These are phyloP conservation scores for Larimichthys polyactis DNA, from an alignment of 2,113 vertebrate genomes.

Conservation along the genomic window DNA sequence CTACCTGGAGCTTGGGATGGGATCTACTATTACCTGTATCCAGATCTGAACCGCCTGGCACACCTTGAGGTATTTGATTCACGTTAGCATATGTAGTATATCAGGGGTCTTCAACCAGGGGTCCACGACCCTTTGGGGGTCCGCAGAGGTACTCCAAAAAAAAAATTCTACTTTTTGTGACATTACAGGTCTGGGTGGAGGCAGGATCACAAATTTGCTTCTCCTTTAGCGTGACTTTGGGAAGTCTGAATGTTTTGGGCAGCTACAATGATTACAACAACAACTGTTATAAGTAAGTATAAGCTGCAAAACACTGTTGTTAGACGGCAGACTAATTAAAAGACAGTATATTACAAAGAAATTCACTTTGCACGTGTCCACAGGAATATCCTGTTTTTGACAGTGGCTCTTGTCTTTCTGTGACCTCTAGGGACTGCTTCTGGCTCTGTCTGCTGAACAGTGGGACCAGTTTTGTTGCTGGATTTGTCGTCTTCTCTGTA, in stretches of 20 bases:
- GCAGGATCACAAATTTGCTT: conserved; percentile 76
- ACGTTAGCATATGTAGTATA: no score
- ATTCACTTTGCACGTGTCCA: no score
- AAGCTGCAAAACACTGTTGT: no score
- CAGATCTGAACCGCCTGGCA: conserved; percentile 54
- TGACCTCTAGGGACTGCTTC: conserved; percentile 69
- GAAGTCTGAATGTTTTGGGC: conserved; percentile 61
- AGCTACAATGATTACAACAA: conserved; percentile 78
- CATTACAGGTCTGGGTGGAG: conserved; percentile 79
- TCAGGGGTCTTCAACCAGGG: no score
- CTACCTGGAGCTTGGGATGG: conserved; percentile 78
- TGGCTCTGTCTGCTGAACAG: conserved; percentile 79
- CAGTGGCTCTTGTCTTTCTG: background rate
- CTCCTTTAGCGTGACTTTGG: conserved; percentile 71
- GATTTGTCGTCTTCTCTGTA: conserved; percentile 66
- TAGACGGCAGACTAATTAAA: no score
- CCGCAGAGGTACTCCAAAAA: no score
- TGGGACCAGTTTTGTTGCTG: conserved; percentile 77
- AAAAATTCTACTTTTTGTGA: background rate
- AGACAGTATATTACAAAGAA: no score
- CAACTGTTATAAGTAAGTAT: conserved; percentile 79
- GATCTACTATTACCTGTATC: conserved; percentile 76
- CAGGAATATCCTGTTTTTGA: background rate
- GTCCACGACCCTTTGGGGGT: no score
- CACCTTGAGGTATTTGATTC: conserved; percentile 61